Base-by-base conservation (phyloP, 2,888 invertebrate species). In the Polyommatus icarus region DNA sequence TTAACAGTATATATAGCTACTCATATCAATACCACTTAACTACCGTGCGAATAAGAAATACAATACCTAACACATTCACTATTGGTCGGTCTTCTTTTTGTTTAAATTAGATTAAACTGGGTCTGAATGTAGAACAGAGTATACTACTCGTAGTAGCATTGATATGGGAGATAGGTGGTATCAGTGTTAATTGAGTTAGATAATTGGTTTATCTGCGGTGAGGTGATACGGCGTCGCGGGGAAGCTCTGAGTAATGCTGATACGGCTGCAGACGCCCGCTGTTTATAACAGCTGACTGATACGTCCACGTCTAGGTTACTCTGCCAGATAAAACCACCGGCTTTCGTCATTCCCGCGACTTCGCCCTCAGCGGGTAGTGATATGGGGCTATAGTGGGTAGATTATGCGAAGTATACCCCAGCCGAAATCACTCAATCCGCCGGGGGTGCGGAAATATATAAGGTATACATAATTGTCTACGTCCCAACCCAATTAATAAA, bases 171-270 rank as follows among this genome's bases (percentile, higher is more conserved):
- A 24, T 67, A 67, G 15, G 5, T 29, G 29, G 29, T 67, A 67
- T 29, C 12, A 61, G 61, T 15, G 67, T 67, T 29, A 15, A 67
- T 67, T 67, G 29, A 32, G 67, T 32, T 67, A 67, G 67, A 67
- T 67, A 67, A 32, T 67, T 67, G 67, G 29, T 67, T 67, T 67
- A 67, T 67, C 67, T 67, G 67, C 29, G 67, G 67, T 29, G 67
- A 67, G 67, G 67, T 12, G 29, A 15, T 29, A 67, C 29, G 67
- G 12, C 54, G 24, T 61, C 61, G 61, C 61, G 61, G 24, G 61
- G 20, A 12, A 24, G 24, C 67, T 67, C 29, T 67, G 67, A 67
- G 29, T 67, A 67, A 67, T 67, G 61, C 24, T 24, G 67, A 67
- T 67, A 67, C 6, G 29, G 32, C 67, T 67, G 67, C 67, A 67